Evolutionary conservation across 2,888 invertebrate genomes (phyloP).

Genomic region (Rotaria sp.): DNA sequence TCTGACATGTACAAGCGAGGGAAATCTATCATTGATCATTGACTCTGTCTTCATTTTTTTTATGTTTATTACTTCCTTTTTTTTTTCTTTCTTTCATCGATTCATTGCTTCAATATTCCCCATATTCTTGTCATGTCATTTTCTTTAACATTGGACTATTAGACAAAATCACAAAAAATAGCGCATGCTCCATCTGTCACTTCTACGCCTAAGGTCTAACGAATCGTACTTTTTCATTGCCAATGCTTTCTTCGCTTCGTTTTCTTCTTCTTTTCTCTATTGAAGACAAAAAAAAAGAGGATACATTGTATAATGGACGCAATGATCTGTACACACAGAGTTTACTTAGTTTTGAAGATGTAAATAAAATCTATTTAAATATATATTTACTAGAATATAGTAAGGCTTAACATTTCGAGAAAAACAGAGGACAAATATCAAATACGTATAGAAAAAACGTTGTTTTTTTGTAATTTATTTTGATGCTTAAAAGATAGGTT

Average conservation of each 20-base stretch:
- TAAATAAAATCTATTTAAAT: neutral
- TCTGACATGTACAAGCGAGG: neutral
- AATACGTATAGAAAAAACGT: too few species aligned
- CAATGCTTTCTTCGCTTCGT: neutral
- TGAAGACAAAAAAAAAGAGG: neutral
- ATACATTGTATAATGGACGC: neutral
- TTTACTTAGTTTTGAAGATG: neutral
- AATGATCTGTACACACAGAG: neutral
- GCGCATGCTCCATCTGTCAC: neutral
- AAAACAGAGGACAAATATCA: too few species aligned
- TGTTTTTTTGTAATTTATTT: neutral
- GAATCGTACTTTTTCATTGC: neutral
- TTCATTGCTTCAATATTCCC: neutral
- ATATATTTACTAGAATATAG: neutral
- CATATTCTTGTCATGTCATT: neutral
- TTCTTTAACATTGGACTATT: neutral
- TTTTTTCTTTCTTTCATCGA: neutral
- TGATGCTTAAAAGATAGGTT: neutral
- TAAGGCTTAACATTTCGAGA: too few species aligned
- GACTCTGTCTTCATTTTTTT: neutral
- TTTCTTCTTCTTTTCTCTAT: neutral
- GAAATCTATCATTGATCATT: neutral
- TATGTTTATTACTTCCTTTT: neutral
- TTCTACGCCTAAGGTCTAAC: neutral
- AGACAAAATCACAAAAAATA: neutral